Evolutionary conservation across 1,140 invertebrate species (phyloP).

Genomic region (Pseudachorutes palmiensis): DNA sequence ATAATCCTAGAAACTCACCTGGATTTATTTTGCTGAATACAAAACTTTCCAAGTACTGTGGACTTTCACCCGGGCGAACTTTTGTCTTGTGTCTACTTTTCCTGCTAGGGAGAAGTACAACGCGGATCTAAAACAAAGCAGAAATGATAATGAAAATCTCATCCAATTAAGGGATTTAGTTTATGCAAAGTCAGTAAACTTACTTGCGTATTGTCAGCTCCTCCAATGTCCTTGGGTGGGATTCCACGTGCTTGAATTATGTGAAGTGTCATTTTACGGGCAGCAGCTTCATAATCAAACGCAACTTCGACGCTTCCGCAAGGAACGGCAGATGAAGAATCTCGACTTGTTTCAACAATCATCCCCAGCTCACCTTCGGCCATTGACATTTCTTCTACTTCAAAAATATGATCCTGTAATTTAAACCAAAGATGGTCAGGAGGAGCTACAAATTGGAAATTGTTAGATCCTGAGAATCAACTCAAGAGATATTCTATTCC

Average conservation of each 20-base stretch:
- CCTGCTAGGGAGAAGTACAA: conserved; percentile 77
- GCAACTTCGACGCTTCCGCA: conserved; percentile 75
- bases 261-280: conserved; percentile 79
- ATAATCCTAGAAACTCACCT: conserved; percentile 46
- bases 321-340: conserved; percentile 41
- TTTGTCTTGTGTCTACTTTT: conserved; percentile 90
- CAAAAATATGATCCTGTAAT: conserved; percentile 47
- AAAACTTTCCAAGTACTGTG: conserved; percentile 87
- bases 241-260: conserved; percentile 77
- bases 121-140: conserved; percentile 54
- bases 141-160: neutral
- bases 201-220: conserved; percentile 71
- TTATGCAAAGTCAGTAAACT: conserved; percentile 21
- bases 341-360: conserved; percentile 26
- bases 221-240: conserved; percentile 60
- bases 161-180: too few species aligned
- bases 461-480: too few species aligned
- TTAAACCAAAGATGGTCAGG: neutral
- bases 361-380: conserved; percentile 41
- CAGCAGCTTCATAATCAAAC: conserved; percentile 76
- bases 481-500: too few species aligned
- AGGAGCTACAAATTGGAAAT: too few species aligned
- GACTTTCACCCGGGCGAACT: conserved; percentile 75
- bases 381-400: conserved; percentile 45
- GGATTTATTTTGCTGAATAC: conserved; percentile 81